phyloP scores from a whole-genome alignment of 92 coral and sea anemone species.

The Desmophyllum pertusum region DNA sequence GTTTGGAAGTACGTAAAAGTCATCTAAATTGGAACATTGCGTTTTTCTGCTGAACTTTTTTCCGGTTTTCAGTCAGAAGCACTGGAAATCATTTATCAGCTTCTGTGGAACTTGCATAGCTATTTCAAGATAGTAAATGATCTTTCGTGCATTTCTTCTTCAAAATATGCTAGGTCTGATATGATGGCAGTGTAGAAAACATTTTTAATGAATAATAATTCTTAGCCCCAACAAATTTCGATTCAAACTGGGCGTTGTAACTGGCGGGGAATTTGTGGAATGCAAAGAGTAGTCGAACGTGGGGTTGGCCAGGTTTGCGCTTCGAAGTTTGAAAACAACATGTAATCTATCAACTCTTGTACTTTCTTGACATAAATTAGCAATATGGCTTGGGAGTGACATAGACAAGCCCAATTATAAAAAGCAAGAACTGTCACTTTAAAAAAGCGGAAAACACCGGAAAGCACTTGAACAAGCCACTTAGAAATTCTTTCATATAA shows the following conservation, averaged over 20 bases:
- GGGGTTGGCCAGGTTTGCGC: slow-evolving; percentile 7
- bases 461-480: slow-evolving; percentile 26
- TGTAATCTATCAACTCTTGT: slow-evolving; percentile 15
- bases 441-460: neutral
- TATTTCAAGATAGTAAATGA: no score
- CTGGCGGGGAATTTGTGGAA: slow-evolving; percentile 21
- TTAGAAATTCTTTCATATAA: slow-evolving; percentile 23
- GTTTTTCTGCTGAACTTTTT: slow-evolving; percentile 18
- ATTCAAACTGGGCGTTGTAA: neutral
- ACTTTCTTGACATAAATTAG: slow-evolving; percentile 2
- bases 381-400: slow-evolving; percentile 13
- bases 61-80: neutral
- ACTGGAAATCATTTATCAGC: neutral
- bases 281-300: slow-evolving; percentile 11
- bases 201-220: neutral
- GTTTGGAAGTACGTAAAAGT: slow-evolving; percentile 8
- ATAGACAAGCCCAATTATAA: neutral
- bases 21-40: neutral
- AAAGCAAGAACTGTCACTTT: neutral
- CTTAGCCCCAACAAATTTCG: no score
- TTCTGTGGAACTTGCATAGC: no score
- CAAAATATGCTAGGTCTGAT: neutral
- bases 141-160: neutral
- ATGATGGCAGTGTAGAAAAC: neutral
- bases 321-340: slow-evolving; percentile 33